These are phyloP conservation scores for Dicerorhinus sumatrensis DNA, from an alignment of 2,113 vertebrate genomes.

Conservation along the genomic window DNA sequence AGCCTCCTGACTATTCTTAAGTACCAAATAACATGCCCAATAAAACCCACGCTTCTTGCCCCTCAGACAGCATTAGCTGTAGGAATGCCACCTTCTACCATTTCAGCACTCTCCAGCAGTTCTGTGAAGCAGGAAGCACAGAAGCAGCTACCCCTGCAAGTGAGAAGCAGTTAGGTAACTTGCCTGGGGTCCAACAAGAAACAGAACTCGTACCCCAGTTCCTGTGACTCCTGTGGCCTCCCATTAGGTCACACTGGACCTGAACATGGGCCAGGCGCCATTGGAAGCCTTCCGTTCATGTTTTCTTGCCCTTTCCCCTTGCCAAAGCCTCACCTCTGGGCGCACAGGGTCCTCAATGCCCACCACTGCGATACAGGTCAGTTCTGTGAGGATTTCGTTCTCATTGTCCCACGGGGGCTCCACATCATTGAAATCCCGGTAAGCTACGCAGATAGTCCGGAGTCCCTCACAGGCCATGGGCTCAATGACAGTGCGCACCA, in stretches of 20 bases:
- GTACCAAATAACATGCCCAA: not conserved
- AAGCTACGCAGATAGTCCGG: conserved; percentile 96
- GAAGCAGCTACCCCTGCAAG: not conserved
- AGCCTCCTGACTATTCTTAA: not conserved
- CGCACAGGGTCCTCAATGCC: conserved; percentile 98
- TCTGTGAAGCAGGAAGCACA: not conserved
- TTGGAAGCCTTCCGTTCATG: not conserved
- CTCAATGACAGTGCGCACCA: conserved; percentile 96
- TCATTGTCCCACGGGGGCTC: conserved; percentile 96
- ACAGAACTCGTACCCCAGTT: not conserved
- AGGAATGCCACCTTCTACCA: not conserved
- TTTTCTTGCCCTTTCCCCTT: not conserved
- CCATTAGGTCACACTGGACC: not conserved
- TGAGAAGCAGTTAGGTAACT: not conserved
- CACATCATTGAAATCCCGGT: conserved; percentile 89
- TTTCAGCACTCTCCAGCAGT: not conserved
- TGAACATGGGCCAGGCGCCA: accelerated
- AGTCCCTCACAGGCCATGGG: conserved; percentile 97
- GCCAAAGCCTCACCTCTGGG: conserved; percentile 90
- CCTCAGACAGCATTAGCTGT: not conserved
- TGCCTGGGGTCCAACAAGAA: not conserved
- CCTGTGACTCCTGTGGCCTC: not conserved
- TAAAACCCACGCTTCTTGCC: not conserved
- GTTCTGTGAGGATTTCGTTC: conserved; percentile 92
- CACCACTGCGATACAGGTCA: conserved; percentile 95